Evolutionary conservation across 2,113 vertebrate genomes (phyloP), one percentile per base, ranked within the genome.

Genomic region (Cichladusa arquata): DNA sequence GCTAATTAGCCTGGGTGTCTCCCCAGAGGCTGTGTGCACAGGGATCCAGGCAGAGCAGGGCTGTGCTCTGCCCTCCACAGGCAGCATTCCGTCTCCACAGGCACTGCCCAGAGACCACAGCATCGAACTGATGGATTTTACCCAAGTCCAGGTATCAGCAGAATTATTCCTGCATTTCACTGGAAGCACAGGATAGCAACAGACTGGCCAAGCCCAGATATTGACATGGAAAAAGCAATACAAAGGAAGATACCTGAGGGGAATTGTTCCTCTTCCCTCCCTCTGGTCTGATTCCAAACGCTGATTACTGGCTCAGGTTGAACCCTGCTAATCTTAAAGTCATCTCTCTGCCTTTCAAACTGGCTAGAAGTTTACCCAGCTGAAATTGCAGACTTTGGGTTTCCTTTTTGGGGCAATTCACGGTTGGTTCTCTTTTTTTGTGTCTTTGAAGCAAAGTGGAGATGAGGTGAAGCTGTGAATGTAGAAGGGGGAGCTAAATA

Each of bases 1-100:
- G 61, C 84, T 97, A 36, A 93, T 96, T 48, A 86, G 88, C 28
- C 60, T 4, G 61, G 6, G 64, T 42, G 76, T 54, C 77, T 81
- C 70, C 73, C 42, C 86, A 50, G 72, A 53, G 88, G 65, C 6
- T 19, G 53, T 2, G 48, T 2, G 20, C n/a, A 20, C 62, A 11
- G 0, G 5, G 57, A 50, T 20, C 36, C 44, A 66, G 51, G 13
- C 70, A 36, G 66, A 29, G 36, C 51, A 34, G 0, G 42, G 51
- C 20, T 12, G 36, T 4, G 69, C 86, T 88, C 12, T 81, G 69
- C 56, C 66, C 50, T 29, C 64, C 38, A 8, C 77, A 64, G 64
- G 20, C 22, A 61, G 12, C 2, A 11, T 12, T 66, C 81, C 13
- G 1, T 31, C 54, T 29, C 83, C 60, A 4, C 1, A 12, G 0